phyloP scores from a whole-genome alignment of 2,888 invertebrate species.

The Oligia strigilis region DNA sequence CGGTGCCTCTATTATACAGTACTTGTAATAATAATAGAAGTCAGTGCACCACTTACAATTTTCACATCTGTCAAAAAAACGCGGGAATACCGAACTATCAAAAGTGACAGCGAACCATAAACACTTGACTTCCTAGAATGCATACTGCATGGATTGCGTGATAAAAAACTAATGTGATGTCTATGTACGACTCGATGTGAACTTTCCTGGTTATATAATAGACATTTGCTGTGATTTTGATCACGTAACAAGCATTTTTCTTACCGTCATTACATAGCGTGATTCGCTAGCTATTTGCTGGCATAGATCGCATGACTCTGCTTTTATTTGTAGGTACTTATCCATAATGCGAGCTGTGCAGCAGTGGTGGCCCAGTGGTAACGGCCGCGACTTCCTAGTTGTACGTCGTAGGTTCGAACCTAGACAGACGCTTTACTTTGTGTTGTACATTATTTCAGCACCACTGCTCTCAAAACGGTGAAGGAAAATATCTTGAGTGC shows the following conservation, averaged over 20 bases:
- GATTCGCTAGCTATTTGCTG: constrained; percentile 27
- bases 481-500: too few species aligned
- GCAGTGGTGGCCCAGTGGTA: too few species aligned
- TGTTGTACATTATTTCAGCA: too few species aligned
- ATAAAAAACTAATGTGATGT: constrained; percentile 42
- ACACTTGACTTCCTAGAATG: constrained; percentile 46
- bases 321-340: constrained; percentile 5
- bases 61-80: constrained; percentile 34
- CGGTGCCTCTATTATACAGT: too few species aligned
- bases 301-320: constrained; percentile 31
- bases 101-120: constrained; percentile 46
- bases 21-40: too few species aligned
- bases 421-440: too few species aligned
- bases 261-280: constrained; percentile 21
- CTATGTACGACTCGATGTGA: constrained; percentile 45
- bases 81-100: constrained; percentile 35
- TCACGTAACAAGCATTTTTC: constrained; percentile 49
- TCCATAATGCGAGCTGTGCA: constrained; percentile 2
- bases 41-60: background rate
- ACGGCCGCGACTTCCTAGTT: too few species aligned
- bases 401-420: too few species aligned
- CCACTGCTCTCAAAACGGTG: too few species aligned
- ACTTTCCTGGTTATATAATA: constrained; percentile 56
- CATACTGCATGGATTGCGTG: constrained; percentile 39
- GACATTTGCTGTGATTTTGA: constrained; percentile 37